Percentiles rank a stretch among this genome's conserved stretches.
These are phyloP conservation scores for Brachionus koreanus DNA, from an alignment of 1,140 invertebrate species.

Conservation along the genomic window DNA sequence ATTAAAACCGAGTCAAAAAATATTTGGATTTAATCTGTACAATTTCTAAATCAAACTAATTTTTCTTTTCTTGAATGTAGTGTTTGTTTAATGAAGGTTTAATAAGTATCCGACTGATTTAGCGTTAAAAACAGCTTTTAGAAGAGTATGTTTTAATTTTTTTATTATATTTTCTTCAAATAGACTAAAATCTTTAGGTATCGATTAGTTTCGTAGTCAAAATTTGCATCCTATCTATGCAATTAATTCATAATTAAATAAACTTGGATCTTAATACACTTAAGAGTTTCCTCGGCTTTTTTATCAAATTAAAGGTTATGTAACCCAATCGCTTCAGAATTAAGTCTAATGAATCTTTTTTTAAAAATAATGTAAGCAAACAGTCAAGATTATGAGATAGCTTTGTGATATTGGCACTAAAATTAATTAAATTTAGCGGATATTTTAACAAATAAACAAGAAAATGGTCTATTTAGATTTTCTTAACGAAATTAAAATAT, in stretches of 20 bases:
- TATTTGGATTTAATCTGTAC: neutral
- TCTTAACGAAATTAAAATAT: neutral
- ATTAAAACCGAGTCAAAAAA: neutral
- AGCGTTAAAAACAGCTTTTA: neutral
- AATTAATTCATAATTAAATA: neutral
- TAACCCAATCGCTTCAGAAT: neutral
- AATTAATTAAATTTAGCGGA: neutral
- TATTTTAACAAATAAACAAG: neutral
- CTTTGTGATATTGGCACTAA: neutral
- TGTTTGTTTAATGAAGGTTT: neutral
- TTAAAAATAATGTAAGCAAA: neutral
- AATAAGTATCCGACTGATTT: neutral
- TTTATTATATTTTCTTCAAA: too few relatives aligned
- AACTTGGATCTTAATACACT: neutral
- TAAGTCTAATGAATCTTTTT: neutral
- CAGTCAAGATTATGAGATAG: neutral
- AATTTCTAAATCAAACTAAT: neutral
- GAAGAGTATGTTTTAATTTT: neutral
- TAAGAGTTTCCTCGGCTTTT: neutral
- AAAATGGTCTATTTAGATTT: neutral
- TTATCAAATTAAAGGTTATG: constrained; percentile 4
- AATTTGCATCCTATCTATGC: neutral
- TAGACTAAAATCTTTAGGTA: neutral
- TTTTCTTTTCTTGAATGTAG: neutral
- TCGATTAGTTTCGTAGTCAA: neutral